Evolutionary conservation across 2,888 invertebrate genomes (phyloP), one percentile per base, ranked within the genome.

Genomic region (Oeneis ivallda): DNA sequence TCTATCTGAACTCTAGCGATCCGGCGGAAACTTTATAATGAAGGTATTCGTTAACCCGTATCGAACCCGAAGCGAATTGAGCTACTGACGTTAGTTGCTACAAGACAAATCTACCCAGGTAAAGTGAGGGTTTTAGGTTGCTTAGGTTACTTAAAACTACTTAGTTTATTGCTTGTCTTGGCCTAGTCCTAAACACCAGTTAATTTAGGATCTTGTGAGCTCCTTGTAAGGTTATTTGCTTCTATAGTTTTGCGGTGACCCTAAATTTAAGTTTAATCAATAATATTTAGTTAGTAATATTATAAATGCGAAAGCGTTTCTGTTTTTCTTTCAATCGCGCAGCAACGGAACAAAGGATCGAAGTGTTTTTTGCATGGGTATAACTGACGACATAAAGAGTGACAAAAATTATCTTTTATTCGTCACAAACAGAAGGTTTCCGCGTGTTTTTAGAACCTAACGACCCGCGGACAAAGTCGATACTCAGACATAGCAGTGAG

Each of bases 21-120:
- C 56, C 39, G 39, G 56, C 56, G 56, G 43, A 64, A 64, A 58
- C 58, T 64, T 58, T 57, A 64, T 64, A 49, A 47, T 49, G 52
- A 58, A 58, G 57, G 49, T 58, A 26, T 50, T 65, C 62, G 47
- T 66, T 68, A 65, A 66, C 56, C 49, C 54, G 49, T 39, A 54
- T 54, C 37, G 54, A 45, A 15, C 34, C 17, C 37, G 39, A 17
- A 19, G 49, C 19, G 6, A 26, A 54, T 54, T 54, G 37, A 39
- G 54, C 39, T 39, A 39, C 54, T 15, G 17, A 39, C 17, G 37
- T 26, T 56, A 56, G 56, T 56, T 56, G 19, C 32, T 39, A 13
- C 41, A 56, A 56, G 56, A 41, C 41, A 56, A 56, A 56, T 41
- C 56, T 41, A 54, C 54, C 39, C 10, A 39, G 56, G 56, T 39